Evolutionary conservation across 37 sponge, comb jelly and placozoan genomes (phyloP).

Genomic region (Beroe ovata): DNA sequence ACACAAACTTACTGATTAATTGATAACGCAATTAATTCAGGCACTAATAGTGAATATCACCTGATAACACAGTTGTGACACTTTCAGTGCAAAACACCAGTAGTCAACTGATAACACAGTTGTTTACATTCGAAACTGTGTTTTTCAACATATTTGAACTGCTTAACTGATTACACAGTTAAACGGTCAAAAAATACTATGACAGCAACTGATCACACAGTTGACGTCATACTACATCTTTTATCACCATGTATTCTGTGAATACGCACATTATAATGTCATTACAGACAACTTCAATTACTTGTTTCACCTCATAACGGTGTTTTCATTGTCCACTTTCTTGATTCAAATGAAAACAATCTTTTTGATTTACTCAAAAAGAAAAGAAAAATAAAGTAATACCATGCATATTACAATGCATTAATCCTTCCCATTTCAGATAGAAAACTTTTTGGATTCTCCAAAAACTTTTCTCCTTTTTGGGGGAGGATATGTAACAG

Average conservation of each 20-base stretch:
- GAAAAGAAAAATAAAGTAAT: background rate
- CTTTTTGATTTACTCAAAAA: background rate
- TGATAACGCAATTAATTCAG: background rate
- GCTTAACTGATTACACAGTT: background rate
- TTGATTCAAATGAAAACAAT: background rate
- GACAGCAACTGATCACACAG: background rate
- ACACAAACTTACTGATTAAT: background rate
- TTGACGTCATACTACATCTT: background rate
- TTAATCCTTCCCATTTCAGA: background rate
- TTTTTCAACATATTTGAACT: background rate
- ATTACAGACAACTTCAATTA: background rate
- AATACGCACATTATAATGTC: background rate
- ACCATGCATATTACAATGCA: background rate
- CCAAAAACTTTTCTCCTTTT: background rate
- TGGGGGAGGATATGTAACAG: background rate
- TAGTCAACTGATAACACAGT: background rate
- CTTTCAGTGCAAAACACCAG: background rate
- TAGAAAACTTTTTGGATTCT: background rate
- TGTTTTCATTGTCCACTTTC: background rate
- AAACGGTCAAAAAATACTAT: background rate
- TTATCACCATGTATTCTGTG: background rate
- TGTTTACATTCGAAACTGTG: background rate
- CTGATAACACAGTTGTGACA: background rate
- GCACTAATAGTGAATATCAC: background rate
- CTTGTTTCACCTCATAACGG: background rate